Conservation (phyloP, 2,797 vertebrate species). For the Psittacula derbiana region DNA sequence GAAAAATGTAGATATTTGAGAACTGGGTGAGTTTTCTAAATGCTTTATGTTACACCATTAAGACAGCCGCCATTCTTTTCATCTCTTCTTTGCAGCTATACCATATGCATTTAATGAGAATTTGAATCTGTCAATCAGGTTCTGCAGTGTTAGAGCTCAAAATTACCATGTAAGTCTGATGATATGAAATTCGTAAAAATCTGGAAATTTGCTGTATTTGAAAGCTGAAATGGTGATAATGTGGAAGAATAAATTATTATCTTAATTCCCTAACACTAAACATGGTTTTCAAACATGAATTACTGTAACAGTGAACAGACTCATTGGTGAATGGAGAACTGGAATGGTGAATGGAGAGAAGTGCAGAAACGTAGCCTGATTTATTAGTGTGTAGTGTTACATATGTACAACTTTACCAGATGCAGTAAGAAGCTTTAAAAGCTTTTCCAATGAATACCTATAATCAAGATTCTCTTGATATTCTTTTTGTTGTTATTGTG, state of each 20-base stretch:
- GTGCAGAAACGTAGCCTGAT: not conserved
- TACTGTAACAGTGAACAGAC: not conserved
- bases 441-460: constrained; percentile 4
- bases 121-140: constrained; percentile 23
- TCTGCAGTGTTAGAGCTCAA: not conserved
- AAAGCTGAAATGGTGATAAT: constrained; percentile 13
- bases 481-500: not conserved
- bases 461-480: constrained; percentile 6
- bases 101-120: constrained; percentile 10
- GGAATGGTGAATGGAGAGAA: not conserved
- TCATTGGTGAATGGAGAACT: constrained; percentile 25
- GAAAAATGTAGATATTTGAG: not conserved
- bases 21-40: not conserved
- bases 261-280: not conserved
- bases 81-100: constrained; percentile 26
- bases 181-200: constrained; percentile 35
- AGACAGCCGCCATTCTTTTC: constrained; percentile 9
- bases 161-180: not conserved
- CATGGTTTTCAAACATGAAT: constrained; percentile 27
- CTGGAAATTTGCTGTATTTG: constrained; percentile 42
- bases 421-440: constrained; percentile 22
- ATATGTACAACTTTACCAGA: not conserved
- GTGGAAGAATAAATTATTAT: constrained; percentile 2
- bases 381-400: not conserved
- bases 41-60: not conserved